These are phyloP conservation scores for Oscarella lobularis DNA, from an alignment of 37 sponge, comb jelly and placozoan genomes.

Conservation along the genomic window DNA sequence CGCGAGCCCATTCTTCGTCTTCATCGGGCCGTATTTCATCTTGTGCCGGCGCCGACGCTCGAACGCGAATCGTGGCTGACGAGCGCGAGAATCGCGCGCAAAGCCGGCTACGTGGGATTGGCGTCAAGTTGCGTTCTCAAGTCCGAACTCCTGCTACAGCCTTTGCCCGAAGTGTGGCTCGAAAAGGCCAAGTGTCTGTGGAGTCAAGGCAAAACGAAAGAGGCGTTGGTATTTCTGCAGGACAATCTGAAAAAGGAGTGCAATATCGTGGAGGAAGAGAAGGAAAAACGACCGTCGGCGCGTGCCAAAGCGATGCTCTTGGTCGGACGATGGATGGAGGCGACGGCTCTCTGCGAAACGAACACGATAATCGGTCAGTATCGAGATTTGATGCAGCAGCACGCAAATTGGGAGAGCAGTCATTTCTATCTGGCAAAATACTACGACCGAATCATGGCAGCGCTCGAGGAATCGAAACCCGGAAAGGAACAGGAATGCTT, in stretches of 20 bases:
- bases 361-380: conserved; percentile 73
- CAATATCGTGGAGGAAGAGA: not conserved
- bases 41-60: conserved; percentile 24
- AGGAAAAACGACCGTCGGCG: not conserved
- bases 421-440: conserved; percentile 84
- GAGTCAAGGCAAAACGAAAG: conserved; percentile 21
- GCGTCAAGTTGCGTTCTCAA: conserved; percentile 47
- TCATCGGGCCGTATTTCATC: conserved; percentile 43
- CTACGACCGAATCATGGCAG: conserved; percentile 67
- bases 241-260: not conserved
- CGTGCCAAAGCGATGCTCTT: conserved; percentile 45
- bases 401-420: conserved; percentile 60
- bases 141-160: conserved; percentile 26
- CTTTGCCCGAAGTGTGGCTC: conserved; percentile 34
- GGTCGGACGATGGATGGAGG: conserved; percentile 77
- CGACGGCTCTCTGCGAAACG: conserved; percentile 64
- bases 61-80: conserved; percentile 35
- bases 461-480: conserved; percentile 1
- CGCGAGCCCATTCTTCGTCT: conserved; percentile 66
- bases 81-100: conserved; percentile 63
- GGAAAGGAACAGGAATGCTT: conserved; percentile 33
- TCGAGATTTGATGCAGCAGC: conserved; percentile 48
- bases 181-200: conserved; percentile 51
- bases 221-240: not conserved
- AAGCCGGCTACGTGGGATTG: conserved; percentile 48